These are phyloP conservation scores for Crepidodera aurea DNA, from an alignment of 2,888 invertebrate genomes.

Conservation along the genomic window DNA sequence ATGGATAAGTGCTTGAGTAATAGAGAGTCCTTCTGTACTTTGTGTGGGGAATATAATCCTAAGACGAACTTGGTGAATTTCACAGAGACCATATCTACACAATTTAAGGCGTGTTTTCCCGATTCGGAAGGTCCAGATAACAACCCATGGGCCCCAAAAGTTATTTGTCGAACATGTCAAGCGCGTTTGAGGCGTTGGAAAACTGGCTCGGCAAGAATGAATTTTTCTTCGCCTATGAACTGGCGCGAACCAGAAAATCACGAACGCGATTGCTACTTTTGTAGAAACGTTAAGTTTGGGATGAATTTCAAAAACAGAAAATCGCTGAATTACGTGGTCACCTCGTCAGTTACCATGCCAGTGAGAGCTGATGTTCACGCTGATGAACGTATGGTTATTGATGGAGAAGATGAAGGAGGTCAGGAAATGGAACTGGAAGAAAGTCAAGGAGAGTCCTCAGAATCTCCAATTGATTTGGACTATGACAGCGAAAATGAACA, in stretches of 20 bases:
- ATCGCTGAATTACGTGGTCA: not conserved
- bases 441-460: constrained; percentile 4
- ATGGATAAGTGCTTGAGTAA: constrained; percentile 1
- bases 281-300: constrained; percentile 2
- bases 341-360: not conserved
- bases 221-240: constrained; percentile 13
- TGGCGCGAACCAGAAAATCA: constrained; percentile 21
- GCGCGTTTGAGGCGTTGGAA: constrained; percentile 1
- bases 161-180: constrained; percentile 2
- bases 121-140: not conserved
- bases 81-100: constrained; percentile 4
- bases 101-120: not conserved
- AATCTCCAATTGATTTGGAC: constrained; percentile 8
- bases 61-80: constrained; percentile 8
- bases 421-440: not conserved
- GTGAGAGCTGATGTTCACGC: not conserved
- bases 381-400: constrained; percentile 7
- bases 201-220: not conserved
- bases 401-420: constrained; percentile 12
- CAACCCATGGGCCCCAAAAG: constrained; percentile 5
- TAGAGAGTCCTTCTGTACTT: constrained; percentile 4
- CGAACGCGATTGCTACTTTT: constrained; percentile 19
- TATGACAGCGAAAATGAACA: not conserved
- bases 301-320: not conserved
- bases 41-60: constrained; percentile 7